Conservation (phyloP, 2,797 vertebrate genomes). For the Vespertilio murinus region DNA sequence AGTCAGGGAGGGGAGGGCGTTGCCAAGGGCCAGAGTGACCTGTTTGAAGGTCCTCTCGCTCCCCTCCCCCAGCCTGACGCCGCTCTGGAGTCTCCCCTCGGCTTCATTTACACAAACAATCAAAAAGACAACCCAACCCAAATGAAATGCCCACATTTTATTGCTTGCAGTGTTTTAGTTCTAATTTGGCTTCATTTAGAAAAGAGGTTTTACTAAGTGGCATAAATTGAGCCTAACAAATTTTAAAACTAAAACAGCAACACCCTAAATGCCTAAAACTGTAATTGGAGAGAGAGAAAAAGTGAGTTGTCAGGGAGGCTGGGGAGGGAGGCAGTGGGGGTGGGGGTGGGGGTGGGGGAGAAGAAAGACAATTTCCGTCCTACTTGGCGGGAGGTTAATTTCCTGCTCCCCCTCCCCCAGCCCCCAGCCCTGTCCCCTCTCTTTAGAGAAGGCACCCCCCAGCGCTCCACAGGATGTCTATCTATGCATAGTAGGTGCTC, state of each 20-base stretch:
- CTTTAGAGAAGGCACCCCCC: not conserved
- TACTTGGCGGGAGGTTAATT: conserved; percentile 44
- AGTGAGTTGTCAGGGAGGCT: conserved; percentile 42
- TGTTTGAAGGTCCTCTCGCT: not conserved
- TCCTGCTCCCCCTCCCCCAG: not conserved
- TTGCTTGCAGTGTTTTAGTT: conserved; percentile 70
- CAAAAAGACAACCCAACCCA: conserved; percentile 65
- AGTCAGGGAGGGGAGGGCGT: not conserved
- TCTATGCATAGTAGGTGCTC: not conserved
- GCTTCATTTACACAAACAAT: conserved; percentile 59
- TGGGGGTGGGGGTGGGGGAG: not conserved
- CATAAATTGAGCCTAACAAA: conserved; percentile 80
- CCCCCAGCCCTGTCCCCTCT: not conserved
- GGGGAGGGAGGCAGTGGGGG: not conserved
- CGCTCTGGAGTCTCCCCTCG: not conserved
- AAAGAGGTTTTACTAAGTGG: conserved; percentile 80
- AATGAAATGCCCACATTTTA: conserved; percentile 72
- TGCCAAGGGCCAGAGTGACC: not conserved
- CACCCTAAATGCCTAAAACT: conserved; percentile 73
- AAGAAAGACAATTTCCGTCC: conserved; percentile 35
- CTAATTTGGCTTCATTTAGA: conserved; percentile 76
- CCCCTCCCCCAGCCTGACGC: not conserved
- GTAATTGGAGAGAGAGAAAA: conserved; percentile 73
- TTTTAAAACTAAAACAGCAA: conserved; percentile 77
- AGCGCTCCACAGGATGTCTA: not conserved